Evolutionary conservation across 2,113 vertebrate species (phyloP).

Genomic region (Pungitius pungitius): DNA sequence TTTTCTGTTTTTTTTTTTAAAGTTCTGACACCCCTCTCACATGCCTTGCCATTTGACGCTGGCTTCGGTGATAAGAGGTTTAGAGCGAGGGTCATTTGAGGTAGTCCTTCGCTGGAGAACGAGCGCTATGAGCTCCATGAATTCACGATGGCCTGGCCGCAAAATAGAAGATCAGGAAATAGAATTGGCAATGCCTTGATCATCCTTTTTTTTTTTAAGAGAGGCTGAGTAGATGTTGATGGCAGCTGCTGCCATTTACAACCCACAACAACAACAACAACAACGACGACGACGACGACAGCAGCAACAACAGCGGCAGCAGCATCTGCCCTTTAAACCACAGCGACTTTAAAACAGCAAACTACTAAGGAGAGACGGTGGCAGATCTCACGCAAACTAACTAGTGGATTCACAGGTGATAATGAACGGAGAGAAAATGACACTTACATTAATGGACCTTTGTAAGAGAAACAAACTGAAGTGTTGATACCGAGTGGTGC

Average conservation of each 20-base stretch:
- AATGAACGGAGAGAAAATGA: not conserved
- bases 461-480: not conserved
- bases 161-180: conserved; percentile 7
- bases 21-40: conserved; percentile 44
- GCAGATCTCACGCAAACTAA: not conserved
- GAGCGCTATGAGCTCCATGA: conserved; percentile 16
- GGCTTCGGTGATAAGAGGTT: conserved; percentile 16
- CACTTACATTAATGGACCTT: not conserved
- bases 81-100: not conserved
- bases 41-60: conserved; percentile 16
- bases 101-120: conserved; percentile 4
- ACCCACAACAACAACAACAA: conserved; percentile 1
- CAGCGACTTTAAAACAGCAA: not conserved
- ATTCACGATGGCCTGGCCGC: conserved; percentile 42
- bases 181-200: conserved; percentile 28
- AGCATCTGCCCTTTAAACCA: not conserved
- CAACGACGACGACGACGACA: too few species aligned
- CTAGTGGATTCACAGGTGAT: not conserved
- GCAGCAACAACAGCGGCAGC: not conserved
- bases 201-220: conserved; percentile 21
- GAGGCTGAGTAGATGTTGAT: conserved; percentile 15
- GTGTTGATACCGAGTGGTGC: too few species aligned
- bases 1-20: conserved; percentile 13
- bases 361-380: not conserved
- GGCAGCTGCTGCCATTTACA: conserved; percentile 1